Evolutionary conservation across 2,113 vertebrate species (phyloP).

Genomic region (Theristicus caerulescens): DNA sequence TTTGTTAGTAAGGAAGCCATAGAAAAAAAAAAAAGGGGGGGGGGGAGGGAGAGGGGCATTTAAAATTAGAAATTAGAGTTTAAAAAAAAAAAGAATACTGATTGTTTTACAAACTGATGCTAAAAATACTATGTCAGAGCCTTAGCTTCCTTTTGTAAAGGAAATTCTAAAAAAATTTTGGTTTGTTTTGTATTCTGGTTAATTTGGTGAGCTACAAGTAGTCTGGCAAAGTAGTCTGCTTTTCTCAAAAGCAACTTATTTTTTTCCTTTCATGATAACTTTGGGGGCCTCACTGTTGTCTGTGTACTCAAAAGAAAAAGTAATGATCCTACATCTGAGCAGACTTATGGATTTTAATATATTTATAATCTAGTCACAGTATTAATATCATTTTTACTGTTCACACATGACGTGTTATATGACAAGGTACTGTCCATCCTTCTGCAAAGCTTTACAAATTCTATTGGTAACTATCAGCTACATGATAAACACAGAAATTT

Average conservation of each 20-base stretch:
- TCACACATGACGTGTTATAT: background rate
- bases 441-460: background rate
- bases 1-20: background rate
- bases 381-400: background rate
- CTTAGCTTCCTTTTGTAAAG: background rate
- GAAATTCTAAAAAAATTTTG: background rate
- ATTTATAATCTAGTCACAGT: background rate
- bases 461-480: background rate
- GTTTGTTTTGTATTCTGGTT: background rate
- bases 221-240: background rate
- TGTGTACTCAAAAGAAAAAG: background rate
- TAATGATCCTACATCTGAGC: background rate
- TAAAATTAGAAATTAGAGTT: background rate
- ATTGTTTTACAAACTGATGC: background rate
- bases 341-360: background rate
- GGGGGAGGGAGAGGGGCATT: background rate
- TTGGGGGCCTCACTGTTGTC: background rate
- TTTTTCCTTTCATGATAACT: background rate
- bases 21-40: rapidly evolving
- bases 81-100: background rate
- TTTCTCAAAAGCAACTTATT: background rate
- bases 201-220: background rate
- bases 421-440: background rate
- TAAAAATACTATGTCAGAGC: background rate
- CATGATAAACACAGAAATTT: background rate